Percentiles rank a stretch among this genome's conserved stretches.
Conservation (phyloP, 2,888 invertebrate species). For the Pollenia amentaria region DNA sequence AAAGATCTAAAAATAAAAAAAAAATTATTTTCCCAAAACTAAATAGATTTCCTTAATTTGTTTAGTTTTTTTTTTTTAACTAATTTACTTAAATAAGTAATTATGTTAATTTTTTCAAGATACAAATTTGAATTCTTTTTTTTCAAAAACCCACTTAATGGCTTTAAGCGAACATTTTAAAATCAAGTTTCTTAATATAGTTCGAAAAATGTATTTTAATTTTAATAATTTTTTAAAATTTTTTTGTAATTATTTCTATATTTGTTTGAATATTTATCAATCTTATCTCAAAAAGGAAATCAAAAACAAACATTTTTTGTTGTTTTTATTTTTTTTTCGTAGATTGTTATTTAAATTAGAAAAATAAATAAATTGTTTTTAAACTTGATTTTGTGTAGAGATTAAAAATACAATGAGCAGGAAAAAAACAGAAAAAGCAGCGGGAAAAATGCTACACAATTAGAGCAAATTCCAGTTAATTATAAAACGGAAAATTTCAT, state of each 20-base stretch:
- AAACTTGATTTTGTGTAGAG: constrained; percentile 30
- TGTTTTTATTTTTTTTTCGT: background rate
- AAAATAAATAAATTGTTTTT: constrained; percentile 44
- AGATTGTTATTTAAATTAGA: constrained; percentile 55
- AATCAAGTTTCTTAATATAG: constrained; percentile 60
- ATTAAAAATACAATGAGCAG: constrained; percentile 26
- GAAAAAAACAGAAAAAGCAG: background rate
- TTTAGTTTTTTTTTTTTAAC: constrained; percentile 32
- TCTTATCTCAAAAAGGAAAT: constrained; percentile 69
- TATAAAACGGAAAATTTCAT: background rate
- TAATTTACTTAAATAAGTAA: constrained; percentile 73
- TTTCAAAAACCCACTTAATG: constrained; percentile 42
- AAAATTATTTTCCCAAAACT: constrained; percentile 27
- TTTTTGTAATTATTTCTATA: constrained; percentile 55
- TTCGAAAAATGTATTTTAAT: constrained; percentile 22
- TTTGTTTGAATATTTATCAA: constrained; percentile 20
- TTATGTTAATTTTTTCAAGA: constrained; percentile 67
- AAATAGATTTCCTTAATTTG: constrained; percentile 66
- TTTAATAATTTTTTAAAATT: constrained; percentile 13
- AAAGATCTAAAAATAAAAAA: background rate
- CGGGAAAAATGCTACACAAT: background rate
- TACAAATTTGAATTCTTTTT: constrained; percentile 1
- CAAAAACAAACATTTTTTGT: constrained; percentile 34
- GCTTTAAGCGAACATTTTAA: constrained; percentile 17
- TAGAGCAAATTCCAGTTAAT: constrained; percentile 5